Evolutionary conservation across 2,888 invertebrate genomes (phyloP).

Genomic region (Agonopterix arenella): DNA sequence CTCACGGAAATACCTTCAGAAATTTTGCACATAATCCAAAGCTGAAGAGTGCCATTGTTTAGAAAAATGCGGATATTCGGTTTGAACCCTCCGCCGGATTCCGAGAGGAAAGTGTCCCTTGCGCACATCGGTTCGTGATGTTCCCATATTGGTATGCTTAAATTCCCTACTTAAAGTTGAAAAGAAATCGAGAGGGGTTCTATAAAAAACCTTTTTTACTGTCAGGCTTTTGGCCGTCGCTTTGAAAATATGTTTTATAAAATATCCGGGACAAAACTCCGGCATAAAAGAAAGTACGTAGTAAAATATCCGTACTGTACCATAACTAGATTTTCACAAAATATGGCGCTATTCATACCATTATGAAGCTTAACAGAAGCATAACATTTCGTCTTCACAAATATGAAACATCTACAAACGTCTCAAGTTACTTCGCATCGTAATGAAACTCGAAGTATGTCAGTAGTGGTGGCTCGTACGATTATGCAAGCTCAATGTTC

Average conservation of each 20-base stretch:
- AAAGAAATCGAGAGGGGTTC: constrained; percentile 3
- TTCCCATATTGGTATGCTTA: constrained; percentile 5
- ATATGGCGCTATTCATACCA: too few relatives aligned
- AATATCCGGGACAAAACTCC: too few relatives aligned
- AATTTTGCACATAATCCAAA: constrained; percentile 45
- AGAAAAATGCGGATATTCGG: constrained; percentile 37
- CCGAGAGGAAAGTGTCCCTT: constrained; percentile 16
- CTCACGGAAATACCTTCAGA: constrained; percentile 9
- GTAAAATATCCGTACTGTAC: too few relatives aligned
- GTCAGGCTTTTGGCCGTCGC: background rate
- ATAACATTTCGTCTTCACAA: too few relatives aligned
- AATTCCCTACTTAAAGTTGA: constrained; percentile 7
- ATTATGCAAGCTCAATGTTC: background rate
- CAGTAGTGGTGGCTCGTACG: too few relatives aligned
- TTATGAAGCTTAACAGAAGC: too few relatives aligned
- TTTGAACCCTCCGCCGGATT: constrained; percentile 27
- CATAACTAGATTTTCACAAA: too few relatives aligned
- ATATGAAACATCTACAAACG: too few relatives aligned
- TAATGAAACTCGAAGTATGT: too few relatives aligned
- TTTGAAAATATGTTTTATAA: too few relatives aligned
- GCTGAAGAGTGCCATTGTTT: constrained; percentile 35
- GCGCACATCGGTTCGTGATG: constrained; percentile 3
- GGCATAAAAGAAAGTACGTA: too few relatives aligned
- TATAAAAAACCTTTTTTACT: background rate
- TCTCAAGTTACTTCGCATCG: too few relatives aligned